Percentiles rank a stretch among this genome's conserved stretches.
phyloP scores from a whole-genome alignment of 1,140 invertebrate genomes.

The Oryzaephilus surinamensis region DNA sequence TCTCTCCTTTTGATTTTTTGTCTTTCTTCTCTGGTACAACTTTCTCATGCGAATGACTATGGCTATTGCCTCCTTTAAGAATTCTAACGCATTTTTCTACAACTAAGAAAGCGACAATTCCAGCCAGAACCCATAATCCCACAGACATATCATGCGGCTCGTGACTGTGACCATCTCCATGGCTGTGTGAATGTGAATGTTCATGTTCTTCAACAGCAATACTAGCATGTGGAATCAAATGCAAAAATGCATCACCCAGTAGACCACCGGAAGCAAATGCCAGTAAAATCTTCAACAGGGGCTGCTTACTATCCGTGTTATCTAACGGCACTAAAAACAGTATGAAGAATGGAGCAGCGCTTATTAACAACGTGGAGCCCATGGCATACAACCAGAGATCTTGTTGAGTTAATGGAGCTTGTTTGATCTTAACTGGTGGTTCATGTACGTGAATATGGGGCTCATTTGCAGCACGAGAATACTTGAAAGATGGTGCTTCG shows the following conservation, averaged over 20 bases:
- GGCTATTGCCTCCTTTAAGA: slow-evolving; percentile 71
- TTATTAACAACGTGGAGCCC: slow-evolving; percentile 84
- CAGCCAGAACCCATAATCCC: slow-evolving; percentile 80
- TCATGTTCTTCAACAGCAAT: slow-evolving; percentile 45
- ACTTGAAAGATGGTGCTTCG: slow-evolving; percentile 56
- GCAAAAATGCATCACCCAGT: slow-evolving; percentile 91
- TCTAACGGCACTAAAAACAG: slow-evolving; percentile 89
- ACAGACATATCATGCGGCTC: slow-evolving; percentile 31
- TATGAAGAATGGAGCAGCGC: slow-evolving; percentile 86
- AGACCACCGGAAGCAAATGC: slow-evolving; percentile 93
- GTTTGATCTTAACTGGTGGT: slow-evolving; percentile 10
- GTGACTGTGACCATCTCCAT: slow-evolving; percentile 44
- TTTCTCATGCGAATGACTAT: slow-evolving; percentile 44
- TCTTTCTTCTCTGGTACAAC: slow-evolving; percentile 20
- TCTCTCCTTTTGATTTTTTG: slow-evolving; percentile 35
- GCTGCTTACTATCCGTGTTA: slow-evolving; percentile 71
- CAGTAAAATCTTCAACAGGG: slow-evolving; percentile 77
- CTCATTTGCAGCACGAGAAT: slow-evolving; percentile 61
- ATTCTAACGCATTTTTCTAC: slow-evolving; percentile 89
- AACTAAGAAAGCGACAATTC: slow-evolving; percentile 84
- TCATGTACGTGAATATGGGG: slow-evolving; percentile 26
- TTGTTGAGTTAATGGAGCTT: slow-evolving; percentile 23
- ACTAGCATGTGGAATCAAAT: slow-evolving; percentile 91
- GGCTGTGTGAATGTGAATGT: slow-evolving; percentile 42
- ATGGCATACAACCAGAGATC: slow-evolving; percentile 73